Evolutionary conservation across 2,888 invertebrate species (phyloP).

Genomic region (Tribolium freemani): DNA sequence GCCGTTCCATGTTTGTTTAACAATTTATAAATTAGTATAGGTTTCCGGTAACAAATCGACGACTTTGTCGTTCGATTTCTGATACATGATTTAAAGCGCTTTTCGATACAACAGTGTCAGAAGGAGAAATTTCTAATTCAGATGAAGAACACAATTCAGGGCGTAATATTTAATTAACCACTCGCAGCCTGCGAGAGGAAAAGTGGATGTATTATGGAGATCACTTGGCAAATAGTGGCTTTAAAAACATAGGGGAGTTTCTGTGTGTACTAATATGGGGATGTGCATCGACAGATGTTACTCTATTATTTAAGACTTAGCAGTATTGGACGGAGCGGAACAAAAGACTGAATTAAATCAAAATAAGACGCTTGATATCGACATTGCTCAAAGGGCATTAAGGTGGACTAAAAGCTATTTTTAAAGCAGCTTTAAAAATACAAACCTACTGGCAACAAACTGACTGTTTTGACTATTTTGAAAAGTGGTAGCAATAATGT

Average conservation of each 20-base stretch:
- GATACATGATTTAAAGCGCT: neutral
- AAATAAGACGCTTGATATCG: neutral
- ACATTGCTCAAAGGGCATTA: too few relatives aligned
- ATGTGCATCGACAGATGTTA: neutral
- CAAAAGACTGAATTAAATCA: neutral
- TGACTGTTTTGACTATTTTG: too few relatives aligned
- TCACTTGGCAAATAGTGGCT: neutral
- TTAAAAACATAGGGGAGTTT: neutral
- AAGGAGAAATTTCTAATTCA: too few relatives aligned
- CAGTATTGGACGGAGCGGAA: neutral
- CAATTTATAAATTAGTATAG: slow-evolving; percentile 35
- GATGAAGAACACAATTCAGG: too few relatives aligned
- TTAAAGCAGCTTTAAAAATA: too few relatives aligned
- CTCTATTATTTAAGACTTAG: neutral
- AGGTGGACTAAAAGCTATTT: too few relatives aligned
- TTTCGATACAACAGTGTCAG: too few relatives aligned
- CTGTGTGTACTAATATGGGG: neutral
- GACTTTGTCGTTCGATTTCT: neutral
- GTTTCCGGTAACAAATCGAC: slow-evolving; percentile 19
- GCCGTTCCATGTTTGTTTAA: slow-evolving; percentile 31
- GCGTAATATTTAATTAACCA: too few relatives aligned
- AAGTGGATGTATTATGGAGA: neutral
- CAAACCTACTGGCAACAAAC: too few relatives aligned
- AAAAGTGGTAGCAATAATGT: too few relatives aligned
- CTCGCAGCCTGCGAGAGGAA: neutral